Percentiles rank a stretch among this genome's conserved stretches.
Conservation (phyloP, 2,113 vertebrate genomes). For the Sinocyclocheilus maitianheensis region DNA sequence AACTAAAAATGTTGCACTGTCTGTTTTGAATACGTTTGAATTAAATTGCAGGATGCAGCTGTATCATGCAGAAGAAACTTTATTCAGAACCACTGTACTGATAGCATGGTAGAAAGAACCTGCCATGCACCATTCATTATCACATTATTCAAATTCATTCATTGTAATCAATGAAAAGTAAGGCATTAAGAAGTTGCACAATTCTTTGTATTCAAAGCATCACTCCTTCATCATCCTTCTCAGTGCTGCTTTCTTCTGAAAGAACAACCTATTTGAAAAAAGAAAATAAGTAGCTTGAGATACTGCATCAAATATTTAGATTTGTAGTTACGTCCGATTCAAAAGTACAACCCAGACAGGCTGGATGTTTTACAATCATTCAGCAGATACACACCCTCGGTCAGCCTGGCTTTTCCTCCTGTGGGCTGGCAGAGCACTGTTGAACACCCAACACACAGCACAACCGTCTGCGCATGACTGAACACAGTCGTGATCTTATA, state of each 20-base stretch:
- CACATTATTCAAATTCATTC: conserved; percentile 52
- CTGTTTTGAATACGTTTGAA: background rate
- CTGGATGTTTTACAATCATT: background rate
- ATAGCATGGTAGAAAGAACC: conserved; percentile 54
- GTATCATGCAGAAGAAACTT: conserved; percentile 42
- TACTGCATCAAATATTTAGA: background rate
- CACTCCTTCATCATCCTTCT: conserved; percentile 52
- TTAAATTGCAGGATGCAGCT: background rate
- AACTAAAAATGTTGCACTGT: background rate
- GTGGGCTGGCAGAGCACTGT: conserved; percentile 92
- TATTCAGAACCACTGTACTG: conserved; percentile 53
- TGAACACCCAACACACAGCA: conserved; percentile 89
- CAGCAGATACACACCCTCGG: conserved; percentile 80
- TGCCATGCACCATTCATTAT: conserved; percentile 52
- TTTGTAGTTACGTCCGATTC: background rate
- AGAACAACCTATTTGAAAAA: conserved; percentile 81
- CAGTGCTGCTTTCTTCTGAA: conserved; percentile 90
- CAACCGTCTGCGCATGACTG: conserved; percentile 79
- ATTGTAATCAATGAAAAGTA: conserved; percentile 69
- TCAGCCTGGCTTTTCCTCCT: conserved; percentile 91
- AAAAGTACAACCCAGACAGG: background rate
- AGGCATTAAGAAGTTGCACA: conserved; percentile 63
- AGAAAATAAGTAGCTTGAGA: conserved; percentile 32
- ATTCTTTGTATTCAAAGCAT: conserved; percentile 45
- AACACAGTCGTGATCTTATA: conserved; percentile 90